Evolutionary conservation across 1,140 invertebrate species (phyloP).

Genomic region (Meteorus sp.): DNA sequence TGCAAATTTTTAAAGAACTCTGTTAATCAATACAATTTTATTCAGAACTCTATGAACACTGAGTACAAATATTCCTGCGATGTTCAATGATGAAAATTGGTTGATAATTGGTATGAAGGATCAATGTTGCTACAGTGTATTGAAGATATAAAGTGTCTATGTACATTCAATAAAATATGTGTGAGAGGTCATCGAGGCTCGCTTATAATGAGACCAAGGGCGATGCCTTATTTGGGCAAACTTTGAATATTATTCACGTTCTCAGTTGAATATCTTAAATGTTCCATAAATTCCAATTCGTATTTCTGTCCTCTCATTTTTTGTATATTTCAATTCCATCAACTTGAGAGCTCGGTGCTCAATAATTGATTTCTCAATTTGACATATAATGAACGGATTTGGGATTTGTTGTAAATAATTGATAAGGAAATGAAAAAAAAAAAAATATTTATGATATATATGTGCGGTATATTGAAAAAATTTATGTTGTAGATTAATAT

Average conservation of each 20-base stretch:
- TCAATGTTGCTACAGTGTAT: too few relatives aligned
- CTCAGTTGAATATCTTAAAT: too few relatives aligned
- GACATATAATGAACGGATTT: not conserved
- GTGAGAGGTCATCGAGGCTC: too few relatives aligned
- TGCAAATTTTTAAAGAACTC: too few relatives aligned
- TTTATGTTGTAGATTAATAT: conserved; percentile 8
- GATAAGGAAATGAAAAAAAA: not conserved
- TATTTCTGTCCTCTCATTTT: too few relatives aligned
- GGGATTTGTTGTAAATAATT: conserved; percentile 3
- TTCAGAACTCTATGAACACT: not conserved
- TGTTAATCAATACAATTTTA: not conserved
- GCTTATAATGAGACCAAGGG: not conserved
- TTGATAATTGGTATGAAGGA: not conserved
- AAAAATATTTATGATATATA: not conserved
- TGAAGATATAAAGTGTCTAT: too few relatives aligned
- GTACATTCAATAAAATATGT: too few relatives aligned
- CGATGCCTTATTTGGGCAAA: not conserved
- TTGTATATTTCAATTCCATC: too few relatives aligned
- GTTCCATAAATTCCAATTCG: too few relatives aligned
- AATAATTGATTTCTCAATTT: not conserved
- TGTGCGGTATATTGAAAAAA: too few relatives aligned
- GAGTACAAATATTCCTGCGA: conserved; percentile 1
- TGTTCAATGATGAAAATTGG: not conserved
- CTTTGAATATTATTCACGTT: not conserved
- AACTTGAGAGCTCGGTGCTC: too few relatives aligned